Conservation (phyloP, 2,797 vertebrate genomes). For the Xenopus petersii region DNA sequence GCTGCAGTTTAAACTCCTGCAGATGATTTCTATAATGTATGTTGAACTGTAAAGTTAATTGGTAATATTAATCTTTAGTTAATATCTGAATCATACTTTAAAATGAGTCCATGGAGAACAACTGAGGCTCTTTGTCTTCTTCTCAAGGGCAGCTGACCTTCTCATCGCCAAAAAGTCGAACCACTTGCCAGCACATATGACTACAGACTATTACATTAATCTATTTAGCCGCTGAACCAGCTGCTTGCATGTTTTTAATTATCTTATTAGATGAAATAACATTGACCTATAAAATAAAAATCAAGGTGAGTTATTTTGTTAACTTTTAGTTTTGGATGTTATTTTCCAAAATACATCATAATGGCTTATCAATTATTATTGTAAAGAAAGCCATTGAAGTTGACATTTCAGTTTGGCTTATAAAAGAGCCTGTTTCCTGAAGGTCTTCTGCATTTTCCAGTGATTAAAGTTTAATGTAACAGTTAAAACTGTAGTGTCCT, state of each 20-base stretch:
- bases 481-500: slow-evolving; percentile 36
- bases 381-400: slow-evolving; percentile 58
- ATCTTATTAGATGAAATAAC: slow-evolving; percentile 77
- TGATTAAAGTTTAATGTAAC: slow-evolving; percentile 45
- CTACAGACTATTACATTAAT: slow-evolving; percentile 79
- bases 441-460: slow-evolving; percentile 48
- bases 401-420: slow-evolving; percentile 57
- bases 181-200: slow-evolving; percentile 77
- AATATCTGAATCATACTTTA: not conserved
- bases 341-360: slow-evolving; percentile 68
- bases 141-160: slow-evolving; percentile 77
- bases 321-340: slow-evolving; percentile 66
- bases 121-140: slow-evolving; percentile 56
- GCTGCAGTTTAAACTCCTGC: too few relatives aligned
- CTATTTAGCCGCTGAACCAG: slow-evolving; percentile 77
- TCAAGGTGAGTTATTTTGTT: slow-evolving; percentile 74
- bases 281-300: slow-evolving; percentile 78
- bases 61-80: not conserved
- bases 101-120: slow-evolving; percentile 45
- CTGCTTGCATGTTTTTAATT: slow-evolving; percentile 80
- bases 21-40: not conserved
- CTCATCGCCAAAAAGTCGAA: slow-evolving; percentile 71
- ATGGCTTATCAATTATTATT: slow-evolving; percentile 64
- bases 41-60: not conserved
- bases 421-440: slow-evolving; percentile 55